A percentile compares a stretch with the other conserved stretches of the same genome.
These are phyloP conservation scores for Meteorus sp. DNA, from an alignment of 1,140 invertebrate species.

Conservation along the genomic window DNA sequence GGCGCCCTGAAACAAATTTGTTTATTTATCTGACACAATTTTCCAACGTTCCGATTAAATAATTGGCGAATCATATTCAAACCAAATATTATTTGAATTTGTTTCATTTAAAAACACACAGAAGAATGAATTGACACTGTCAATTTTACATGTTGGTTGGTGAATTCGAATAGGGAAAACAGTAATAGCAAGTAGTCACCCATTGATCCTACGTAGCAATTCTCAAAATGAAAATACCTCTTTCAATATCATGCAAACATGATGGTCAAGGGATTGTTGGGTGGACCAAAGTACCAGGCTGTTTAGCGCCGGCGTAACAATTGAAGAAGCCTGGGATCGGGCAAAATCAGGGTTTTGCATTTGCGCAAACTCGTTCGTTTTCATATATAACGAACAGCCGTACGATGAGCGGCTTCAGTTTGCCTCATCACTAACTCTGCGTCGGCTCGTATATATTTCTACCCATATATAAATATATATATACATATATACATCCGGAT, in stretches of 20 bases:
- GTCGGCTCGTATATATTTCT: not conserved
- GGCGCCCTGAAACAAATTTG: too few relatives aligned
- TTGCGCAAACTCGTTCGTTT: conserved; percentile 17
- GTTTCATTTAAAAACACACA: too few relatives aligned
- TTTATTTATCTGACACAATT: too few relatives aligned
- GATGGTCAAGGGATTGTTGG: not conserved
- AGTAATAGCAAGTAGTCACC: too few relatives aligned
- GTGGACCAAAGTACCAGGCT: not conserved
- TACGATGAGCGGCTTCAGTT: conserved; percentile 15
- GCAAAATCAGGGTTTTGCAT: conserved; percentile 10
- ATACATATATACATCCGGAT: not conserved
- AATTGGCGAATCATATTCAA: too few relatives aligned
- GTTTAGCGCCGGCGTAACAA: conserved; percentile 1
- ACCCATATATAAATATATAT: not conserved
- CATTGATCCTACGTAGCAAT: too few relatives aligned
- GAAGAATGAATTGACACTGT: too few relatives aligned
- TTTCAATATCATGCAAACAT: not conserved
- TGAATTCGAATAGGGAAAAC: too few relatives aligned
- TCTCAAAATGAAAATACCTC: too few relatives aligned
- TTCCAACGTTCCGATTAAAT: too few relatives aligned
- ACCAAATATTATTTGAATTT: too few relatives aligned
- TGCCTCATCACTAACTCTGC: not conserved
- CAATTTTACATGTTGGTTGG: too few relatives aligned
- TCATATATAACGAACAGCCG: conserved; percentile 2
- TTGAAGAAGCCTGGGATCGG: not conserved